A percentile compares a stretch with the other conserved stretches of the same genome.
phyloP scores from a whole-genome alignment of 2,797 vertebrate species.

The Rhynchotus rufescens region DNA sequence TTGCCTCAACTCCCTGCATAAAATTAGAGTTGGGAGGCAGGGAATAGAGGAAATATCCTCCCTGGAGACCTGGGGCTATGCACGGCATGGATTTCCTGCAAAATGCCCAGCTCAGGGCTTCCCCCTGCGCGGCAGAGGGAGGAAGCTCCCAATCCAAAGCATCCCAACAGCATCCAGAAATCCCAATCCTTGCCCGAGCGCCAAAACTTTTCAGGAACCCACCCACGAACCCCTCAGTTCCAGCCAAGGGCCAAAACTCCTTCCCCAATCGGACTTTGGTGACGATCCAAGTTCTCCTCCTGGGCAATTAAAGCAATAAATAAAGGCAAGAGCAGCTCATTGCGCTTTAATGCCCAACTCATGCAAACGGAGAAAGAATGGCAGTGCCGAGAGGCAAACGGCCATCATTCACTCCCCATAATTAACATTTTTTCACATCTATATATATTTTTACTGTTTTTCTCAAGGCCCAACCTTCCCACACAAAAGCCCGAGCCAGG shows the following conservation, averaged over 20 bases:
- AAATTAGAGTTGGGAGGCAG: accelerated
- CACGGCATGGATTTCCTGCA: neutral
- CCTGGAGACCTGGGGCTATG: neutral
- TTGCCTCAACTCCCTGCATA: neutral
- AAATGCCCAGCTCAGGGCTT: neutral
- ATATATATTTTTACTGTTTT: constrained; percentile 1
- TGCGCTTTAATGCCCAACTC: constrained; percentile 34
- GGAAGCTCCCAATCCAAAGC: neutral
- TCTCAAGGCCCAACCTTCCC: constrained; percentile 66
- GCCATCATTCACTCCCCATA: constrained; percentile 75
- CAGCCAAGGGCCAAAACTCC: accelerated
- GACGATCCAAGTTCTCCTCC: accelerated
- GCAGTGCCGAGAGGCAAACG: constrained; percentile 55
- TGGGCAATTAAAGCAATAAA: constrained; percentile 46
- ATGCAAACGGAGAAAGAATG: neutral
- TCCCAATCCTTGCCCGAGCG: neutral
- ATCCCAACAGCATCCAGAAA: too few relatives aligned
- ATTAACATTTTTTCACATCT: neutral
- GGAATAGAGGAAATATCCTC: neutral
- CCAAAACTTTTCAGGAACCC: neutral
- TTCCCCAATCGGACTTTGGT: too few relatives aligned
- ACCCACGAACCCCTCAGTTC: accelerated
- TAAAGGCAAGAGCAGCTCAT: constrained; percentile 39
- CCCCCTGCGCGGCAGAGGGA: neutral
- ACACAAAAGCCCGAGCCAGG: constrained; percentile 43